Percentiles rank a stretch among this genome's conserved stretches.
Conservation (phyloP, 1,140 invertebrate species). For the Pygmarrhopalites habei region DNA sequence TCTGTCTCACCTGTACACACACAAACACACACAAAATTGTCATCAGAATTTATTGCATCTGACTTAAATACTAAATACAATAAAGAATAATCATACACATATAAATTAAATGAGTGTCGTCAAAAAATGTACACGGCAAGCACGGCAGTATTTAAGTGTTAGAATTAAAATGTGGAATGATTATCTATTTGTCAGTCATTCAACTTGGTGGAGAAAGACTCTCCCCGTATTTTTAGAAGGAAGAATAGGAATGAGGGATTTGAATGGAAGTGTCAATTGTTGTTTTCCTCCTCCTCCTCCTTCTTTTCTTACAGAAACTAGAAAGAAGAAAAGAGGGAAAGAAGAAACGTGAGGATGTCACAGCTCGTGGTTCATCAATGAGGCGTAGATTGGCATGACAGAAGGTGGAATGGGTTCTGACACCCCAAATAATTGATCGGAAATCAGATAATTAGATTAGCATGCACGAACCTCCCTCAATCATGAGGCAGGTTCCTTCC, state of each 20-base stretch:
- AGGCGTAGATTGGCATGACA: conserved; percentile 25
- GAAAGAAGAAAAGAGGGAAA: conserved; percentile 8
- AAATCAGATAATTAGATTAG: conserved; percentile 38
- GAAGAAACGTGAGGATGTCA: conserved; percentile 31
- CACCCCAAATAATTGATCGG: conserved; percentile 36
- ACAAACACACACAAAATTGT: too few species aligned
- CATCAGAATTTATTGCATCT: too few species aligned
- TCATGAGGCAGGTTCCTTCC: conserved; percentile 12
- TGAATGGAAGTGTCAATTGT: background rate
- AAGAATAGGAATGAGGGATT: too few species aligned
- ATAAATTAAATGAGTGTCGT: too few species aligned
- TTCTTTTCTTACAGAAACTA: too few species aligned
- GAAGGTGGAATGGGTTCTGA: conserved; percentile 14
- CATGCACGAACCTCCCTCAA: conserved; percentile 35
- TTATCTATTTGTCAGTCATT: background rate
- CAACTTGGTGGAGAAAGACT: background rate
- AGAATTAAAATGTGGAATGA: too few species aligned
- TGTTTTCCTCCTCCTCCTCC: background rate
- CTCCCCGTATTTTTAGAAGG: background rate
- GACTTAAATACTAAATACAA: too few species aligned
- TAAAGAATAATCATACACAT: too few species aligned
- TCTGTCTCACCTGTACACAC: too few species aligned
- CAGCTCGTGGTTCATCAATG: conserved; percentile 23
- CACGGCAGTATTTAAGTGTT: too few species aligned
- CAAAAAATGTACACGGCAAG: too few species aligned